Conservation (phyloP, 2,888 invertebrate genomes). For the Ptychoptera contaminata region DNA sequence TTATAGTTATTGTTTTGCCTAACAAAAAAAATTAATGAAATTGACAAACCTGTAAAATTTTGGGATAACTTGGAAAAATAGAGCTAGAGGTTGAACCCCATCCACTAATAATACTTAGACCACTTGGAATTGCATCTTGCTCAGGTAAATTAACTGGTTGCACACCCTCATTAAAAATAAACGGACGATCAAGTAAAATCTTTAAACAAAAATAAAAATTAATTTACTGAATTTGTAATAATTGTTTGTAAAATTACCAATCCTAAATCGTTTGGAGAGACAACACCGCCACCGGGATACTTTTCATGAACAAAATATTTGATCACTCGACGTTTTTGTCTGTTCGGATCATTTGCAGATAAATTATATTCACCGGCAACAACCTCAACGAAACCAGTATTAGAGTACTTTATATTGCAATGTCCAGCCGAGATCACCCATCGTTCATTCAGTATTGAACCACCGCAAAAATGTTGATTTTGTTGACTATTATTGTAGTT, state of each 20-base stretch:
- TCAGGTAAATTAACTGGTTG: neutral
- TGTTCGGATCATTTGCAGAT: neutral
- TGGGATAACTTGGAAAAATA: neutral
- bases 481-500: neutral
- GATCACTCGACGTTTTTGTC: neutral
- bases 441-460: neutral
- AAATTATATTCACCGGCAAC: conserved; percentile 2
- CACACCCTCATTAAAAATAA: conserved; percentile 2
- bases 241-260: neutral
- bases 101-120: neutral
- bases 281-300: neutral
- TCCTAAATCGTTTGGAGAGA: neutral
- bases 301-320: conserved; percentile 2
- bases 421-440: conserved; percentile 1
- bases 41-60: neutral
- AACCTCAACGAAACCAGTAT: neutral
- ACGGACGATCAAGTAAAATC: neutral
- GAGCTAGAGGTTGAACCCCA: neutral
- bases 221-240: no score
- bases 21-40: no score
- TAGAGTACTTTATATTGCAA: neutral
- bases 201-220: no score
- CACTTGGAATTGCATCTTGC: neutral
- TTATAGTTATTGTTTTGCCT: no score
- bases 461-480: conserved; percentile 1